Evolutionary conservation across 1,140 invertebrate genomes (phyloP), one percentile per base, ranked within the genome.

Genomic region (Lasioglossum baleicum): DNA sequence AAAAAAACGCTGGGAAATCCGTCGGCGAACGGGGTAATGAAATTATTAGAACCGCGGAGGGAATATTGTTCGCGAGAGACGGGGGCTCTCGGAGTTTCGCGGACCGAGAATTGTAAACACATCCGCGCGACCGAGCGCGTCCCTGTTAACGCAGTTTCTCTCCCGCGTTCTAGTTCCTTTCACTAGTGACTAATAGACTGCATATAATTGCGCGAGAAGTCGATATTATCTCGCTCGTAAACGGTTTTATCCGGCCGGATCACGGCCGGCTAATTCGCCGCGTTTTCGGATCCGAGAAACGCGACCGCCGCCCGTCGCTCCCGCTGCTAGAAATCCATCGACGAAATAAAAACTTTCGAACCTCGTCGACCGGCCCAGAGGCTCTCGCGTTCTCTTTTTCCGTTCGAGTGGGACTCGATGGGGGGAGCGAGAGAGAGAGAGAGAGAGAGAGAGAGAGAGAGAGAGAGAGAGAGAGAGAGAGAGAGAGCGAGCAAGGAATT

Each of bases 191-290:
- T 67, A 67, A 48, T 67, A 51, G 44, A 22, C 64, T 22, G 42
- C 44, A 66, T 66, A 66, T 22, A 40, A 66, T 42, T 40, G n/a
- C 22, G n/a, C 22, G 42, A 67, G 44, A 67, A 67, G 42, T 67
- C 65, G 44, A 48, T 26, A 42, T 13, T 17, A 67, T 67, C 65
- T 67, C 65, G 65, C 5, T 42, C 42, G n/a, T 67, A 67, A 67
- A 67, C 42, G 42, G 15, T 35, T 20, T 17, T 7, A 7, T 35
- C 63, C 3, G 17, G 26, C 35, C 44, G 40, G 40, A 65, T 65
- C 63, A 2, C 40, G 17, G 17, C 15, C 35, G 20, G 35, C 26
- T 20, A 65, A 65, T 65, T 42, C 3, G 40, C 63, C n/a, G 15
- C 2, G 56, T 20, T 58, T n/a, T 58, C 56, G 56, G 7, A 58